These are phyloP conservation scores for Alectoris magna DNA, from an alignment of 2,797 vertebrate species.

Conservation along the genomic window DNA sequence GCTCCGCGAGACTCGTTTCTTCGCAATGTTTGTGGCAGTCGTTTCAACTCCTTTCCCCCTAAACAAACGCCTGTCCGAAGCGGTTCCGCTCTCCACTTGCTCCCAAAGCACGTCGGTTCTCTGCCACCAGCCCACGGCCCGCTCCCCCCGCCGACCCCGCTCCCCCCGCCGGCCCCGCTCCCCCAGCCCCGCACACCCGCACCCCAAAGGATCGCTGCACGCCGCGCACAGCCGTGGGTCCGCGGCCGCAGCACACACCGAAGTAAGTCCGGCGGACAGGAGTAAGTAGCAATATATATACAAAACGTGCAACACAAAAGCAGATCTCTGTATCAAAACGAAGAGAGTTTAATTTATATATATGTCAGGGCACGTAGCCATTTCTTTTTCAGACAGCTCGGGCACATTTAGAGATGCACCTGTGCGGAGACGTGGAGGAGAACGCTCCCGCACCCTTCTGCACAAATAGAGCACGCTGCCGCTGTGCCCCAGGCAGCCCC, in stretches of 20 bases:
- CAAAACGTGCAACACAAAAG: not conserved
- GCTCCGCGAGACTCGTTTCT: constrained; percentile 65
- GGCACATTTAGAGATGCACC: constrained; percentile 13
- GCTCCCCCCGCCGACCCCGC: no score
- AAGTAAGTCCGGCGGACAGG: not conserved
- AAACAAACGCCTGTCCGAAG: constrained; percentile 20
- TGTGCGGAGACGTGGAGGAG: not conserved
- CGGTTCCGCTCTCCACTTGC: constrained; percentile 53
- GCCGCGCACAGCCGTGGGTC: no score
- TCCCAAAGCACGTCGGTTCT: not conserved
- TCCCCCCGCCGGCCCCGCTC: no score
- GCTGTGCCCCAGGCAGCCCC: not conserved
- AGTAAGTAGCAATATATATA: not conserved
- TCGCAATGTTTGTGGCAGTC: constrained; percentile 15
- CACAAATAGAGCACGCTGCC: not conserved
- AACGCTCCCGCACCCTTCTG: not conserved
- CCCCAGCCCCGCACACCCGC: no score
- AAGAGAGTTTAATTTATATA: not conserved
- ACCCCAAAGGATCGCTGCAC: no score
- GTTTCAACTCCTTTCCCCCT: constrained; percentile 20
- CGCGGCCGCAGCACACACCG: not conserved
- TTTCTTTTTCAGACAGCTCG: constrained; percentile 6
- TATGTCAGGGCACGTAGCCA: not conserved
- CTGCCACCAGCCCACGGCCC: not conserved
- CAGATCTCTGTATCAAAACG: constrained; percentile 3